Percentiles rank a stretch among this genome's conserved stretches.
Evolutionary conservation across 2,797 vertebrate species (phyloP).

Genomic region (Podarcis siculus): DNA sequence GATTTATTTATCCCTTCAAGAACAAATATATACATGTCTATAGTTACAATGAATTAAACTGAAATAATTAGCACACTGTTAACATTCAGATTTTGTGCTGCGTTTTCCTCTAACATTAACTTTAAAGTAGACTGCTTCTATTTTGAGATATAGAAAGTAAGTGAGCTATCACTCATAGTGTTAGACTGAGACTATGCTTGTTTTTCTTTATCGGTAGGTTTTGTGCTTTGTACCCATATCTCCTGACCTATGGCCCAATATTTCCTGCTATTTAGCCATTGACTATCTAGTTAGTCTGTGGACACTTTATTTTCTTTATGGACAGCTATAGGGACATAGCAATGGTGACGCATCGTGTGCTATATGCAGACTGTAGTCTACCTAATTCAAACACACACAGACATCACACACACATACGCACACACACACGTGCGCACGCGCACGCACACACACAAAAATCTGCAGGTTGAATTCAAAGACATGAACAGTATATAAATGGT

Average conservation of each 20-base stretch:
- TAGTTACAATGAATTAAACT: constrained; percentile 44
- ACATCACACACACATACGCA: constrained; percentile 19
- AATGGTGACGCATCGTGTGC: constrained; percentile 58
- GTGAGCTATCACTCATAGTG: constrained; percentile 40
- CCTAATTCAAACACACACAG: constrained; percentile 65
- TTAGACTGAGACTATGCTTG: constrained; percentile 33
- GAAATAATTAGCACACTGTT: constrained; percentile 54
- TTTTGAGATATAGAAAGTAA: constrained; percentile 31
- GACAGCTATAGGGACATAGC: constrained; percentile 43
- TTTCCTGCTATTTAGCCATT: constrained; percentile 44
- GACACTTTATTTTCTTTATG: constrained; percentile 26
- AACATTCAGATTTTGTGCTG: constrained; percentile 42
- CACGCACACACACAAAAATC: constrained; percentile 54
- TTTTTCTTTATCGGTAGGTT: constrained; percentile 44
- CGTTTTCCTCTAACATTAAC: constrained; percentile 23
- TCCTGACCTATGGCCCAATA: constrained; percentile 45
- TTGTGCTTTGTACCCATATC: constrained; percentile 30
- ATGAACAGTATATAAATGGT: constrained; percentile 85
- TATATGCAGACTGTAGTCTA: constrained; percentile 69
- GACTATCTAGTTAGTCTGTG: constrained; percentile 42
- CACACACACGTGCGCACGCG: background rate
- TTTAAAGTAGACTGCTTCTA: constrained; percentile 55
- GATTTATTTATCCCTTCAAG: constrained; percentile 4
- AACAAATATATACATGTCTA: constrained; percentile 19
- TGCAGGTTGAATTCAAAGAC: constrained; percentile 77